Evolutionary conservation across 2,888 invertebrate genomes (phyloP).

Genomic region (Agapostemon virescens): DNA sequence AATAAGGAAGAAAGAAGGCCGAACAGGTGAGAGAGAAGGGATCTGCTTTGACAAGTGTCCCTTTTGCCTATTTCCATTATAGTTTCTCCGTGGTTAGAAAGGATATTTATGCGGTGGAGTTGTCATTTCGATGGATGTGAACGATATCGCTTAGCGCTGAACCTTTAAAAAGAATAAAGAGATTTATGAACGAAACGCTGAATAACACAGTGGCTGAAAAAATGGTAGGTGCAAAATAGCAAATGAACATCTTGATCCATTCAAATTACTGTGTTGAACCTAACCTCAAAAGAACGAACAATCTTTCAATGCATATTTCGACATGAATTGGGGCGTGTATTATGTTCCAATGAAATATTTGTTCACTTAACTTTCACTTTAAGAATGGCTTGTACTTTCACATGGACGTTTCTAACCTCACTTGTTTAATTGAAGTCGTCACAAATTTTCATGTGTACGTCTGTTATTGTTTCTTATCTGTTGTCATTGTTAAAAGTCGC

Average conservation of each 20-base stretch:
- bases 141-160: slow-evolving; percentile 10
- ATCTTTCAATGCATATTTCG: not conserved
- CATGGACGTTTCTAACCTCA: slow-evolving; percentile 30
- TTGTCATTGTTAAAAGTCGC: not conserved
- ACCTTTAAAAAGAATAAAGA: not conserved
- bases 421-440: slow-evolving; percentile 19
- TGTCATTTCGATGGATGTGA: not conserved
- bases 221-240: slow-evolving; percentile 28
- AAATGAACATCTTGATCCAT: slow-evolving; percentile 5
- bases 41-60: slow-evolving; percentile 48
- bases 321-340: not conserved
- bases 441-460: slow-evolving; percentile 1
- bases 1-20: slow-evolving; percentile 43
- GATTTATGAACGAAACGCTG: slow-evolving; percentile 24
- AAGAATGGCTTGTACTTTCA: slow-evolving; percentile 16
- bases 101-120: slow-evolving; percentile 8
- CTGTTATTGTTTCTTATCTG: slow-evolving; percentile 3
- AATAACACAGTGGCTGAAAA: slow-evolving; percentile 12
- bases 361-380: slow-evolving; percentile 11
- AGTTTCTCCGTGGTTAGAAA: slow-evolving; percentile 32
- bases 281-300: slow-evolving; percentile 27
- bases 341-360: slow-evolving; percentile 5
- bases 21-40: slow-evolving; percentile 30
- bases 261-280: slow-evolving; percentile 28
- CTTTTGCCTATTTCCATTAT: slow-evolving; percentile 7